Percentiles rank a stretch among this genome's conserved stretches.
These are phyloP conservation scores for Pecten maximus DNA, from an alignment of 2,888 invertebrate species.

Conservation along the genomic window DNA sequence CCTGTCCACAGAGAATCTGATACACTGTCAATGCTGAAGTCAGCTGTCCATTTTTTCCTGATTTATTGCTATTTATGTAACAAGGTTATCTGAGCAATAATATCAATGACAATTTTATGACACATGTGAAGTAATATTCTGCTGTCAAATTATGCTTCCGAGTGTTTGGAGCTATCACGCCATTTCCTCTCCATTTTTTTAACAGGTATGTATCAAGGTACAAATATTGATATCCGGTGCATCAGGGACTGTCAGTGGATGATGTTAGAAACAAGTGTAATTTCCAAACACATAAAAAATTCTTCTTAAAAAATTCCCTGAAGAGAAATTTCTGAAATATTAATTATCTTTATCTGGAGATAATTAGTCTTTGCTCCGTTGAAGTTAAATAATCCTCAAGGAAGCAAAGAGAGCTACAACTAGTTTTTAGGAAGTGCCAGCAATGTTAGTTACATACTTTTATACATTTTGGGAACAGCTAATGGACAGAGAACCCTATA, in stretches of 20 bases:
- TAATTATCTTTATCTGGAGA: conserved; percentile 15
- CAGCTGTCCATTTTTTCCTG: not conserved
- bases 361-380: conserved; percentile 23
- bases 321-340: conserved; percentile 24
- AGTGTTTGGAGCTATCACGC: not conserved
- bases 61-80: conserved; percentile 13
- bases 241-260: not conserved
- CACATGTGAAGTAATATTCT: conserved; percentile 1
- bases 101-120: conserved; percentile 22
- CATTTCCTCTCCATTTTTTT: not conserved
- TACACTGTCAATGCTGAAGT: not conserved
- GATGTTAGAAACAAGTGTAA: not conserved
- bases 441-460: not conserved
- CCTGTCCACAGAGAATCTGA: conserved; percentile 14
- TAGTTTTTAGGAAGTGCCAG: not conserved
- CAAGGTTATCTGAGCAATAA: not conserved
- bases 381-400: conserved; percentile 8
- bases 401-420: not conserved
- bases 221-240: not conserved
- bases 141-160: not conserved
- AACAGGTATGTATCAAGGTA: not conserved
- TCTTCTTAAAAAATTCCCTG: conserved; percentile 28
- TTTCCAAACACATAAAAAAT: conserved; percentile 10
- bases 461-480: not conserved
- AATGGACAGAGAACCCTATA: not conserved